A percentile compares a stretch with the other conserved stretches of the same genome.
phyloP scores from a whole-genome alignment of 2,797 vertebrate genomes.

The Chelon labrosus region DNA sequence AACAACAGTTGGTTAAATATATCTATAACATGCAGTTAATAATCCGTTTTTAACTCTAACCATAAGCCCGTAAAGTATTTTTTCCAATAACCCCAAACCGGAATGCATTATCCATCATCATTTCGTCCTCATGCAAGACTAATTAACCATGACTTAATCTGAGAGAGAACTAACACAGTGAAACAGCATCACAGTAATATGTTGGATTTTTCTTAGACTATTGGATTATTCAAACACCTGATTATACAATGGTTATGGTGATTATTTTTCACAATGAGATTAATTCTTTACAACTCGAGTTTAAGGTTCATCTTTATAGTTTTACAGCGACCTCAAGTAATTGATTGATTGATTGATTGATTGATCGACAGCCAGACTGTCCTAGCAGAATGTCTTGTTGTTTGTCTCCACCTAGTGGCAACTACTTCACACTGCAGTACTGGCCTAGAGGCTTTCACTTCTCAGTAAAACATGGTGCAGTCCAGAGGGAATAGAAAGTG shows the following conservation, averaged over 20 bases:
- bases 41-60: not conserved
- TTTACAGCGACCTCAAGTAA: not conserved
- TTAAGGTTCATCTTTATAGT: not conserved
- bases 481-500: not conserved
- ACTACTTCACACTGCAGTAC: not conserved
- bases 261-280: not conserved
- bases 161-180: too few relatives aligned
- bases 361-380: not conserved
- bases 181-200: not conserved
- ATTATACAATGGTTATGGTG: not conserved
- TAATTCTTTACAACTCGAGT: not conserved
- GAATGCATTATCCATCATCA: constrained; percentile 16
- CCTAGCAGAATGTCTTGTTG: not conserved
- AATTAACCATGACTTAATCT: not conserved
- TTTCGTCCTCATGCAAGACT: too few relatives aligned
- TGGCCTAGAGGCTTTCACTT: not conserved
- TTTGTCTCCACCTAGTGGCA: constrained; percentile 72
- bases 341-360: not conserved
- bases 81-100: accelerated
- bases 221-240: not conserved
- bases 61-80: not conserved
- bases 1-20: constrained; percentile 17
- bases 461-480: not conserved
- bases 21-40: not conserved
- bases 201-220: not conserved